Evolutionary conservation across 1,140 invertebrate genomes (phyloP), one percentile per base, ranked within the genome.

Genomic region (Scylla paramamosain): DNA sequence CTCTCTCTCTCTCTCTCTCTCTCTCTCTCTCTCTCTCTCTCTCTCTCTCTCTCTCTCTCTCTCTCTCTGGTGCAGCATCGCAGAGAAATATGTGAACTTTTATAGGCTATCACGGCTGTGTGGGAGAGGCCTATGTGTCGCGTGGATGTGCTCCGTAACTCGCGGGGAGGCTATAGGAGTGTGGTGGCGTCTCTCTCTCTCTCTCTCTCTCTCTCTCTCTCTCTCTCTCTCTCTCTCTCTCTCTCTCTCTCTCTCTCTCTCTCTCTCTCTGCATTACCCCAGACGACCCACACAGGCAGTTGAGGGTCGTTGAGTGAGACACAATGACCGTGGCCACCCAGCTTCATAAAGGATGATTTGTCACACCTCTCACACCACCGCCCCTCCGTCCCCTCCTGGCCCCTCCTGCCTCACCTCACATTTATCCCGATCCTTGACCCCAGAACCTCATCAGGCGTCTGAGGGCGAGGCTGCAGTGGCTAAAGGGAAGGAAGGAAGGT

Each of bases 1-100:
- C 67, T 77, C 25, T 77, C 67, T 77, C 67, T 77, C 67, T 77
- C 67, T 2, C 67, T 59, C 67, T 77, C 67, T n/a, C n/a, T n/a
- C 67, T 12, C 67, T n/a, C n/a, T n/a, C 67, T 77, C 67, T n/a
- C n/a, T n/a, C 67, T 77, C 67, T n/a, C n/a, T n/a, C 67, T 77
- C 52, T 59, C 67, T 77, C 67, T n/a, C n/a, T n/a, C 67, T 77
- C 67, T n/a, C n/a, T n/a, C 67, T 77, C 67, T n/a, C n/a, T n/a
- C 67, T 77, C 67, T n/a, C n/a, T n/a, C 67, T 77, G 12, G 6
- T 77, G 16, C 67, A 77, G 67, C 67, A n/a, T 12, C 16, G 67
- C 12, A 77, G 67, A 77, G 67, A 77, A 77, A 77, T 77, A 77
- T 12, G 67, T 77, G 67, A 77, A n/a, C 12, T n/a, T 77, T 77